phyloP scores from a whole-genome alignment of 2,888 invertebrate genomes.

The Microdon myrmicae region DNA sequence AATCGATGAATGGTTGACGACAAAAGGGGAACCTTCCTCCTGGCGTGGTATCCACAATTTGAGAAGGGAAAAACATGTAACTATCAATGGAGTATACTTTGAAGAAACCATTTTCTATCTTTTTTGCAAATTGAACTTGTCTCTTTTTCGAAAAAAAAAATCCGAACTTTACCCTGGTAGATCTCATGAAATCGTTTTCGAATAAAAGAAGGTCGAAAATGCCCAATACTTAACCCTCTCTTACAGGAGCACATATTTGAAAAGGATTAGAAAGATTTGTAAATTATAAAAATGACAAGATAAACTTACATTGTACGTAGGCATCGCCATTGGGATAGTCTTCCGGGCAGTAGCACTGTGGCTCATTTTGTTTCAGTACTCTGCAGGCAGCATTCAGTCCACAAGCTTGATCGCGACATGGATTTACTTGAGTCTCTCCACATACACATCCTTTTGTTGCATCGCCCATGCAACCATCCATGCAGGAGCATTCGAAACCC shows the following conservation, averaged over 20 bases:
- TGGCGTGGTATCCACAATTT: too few relatives aligned
- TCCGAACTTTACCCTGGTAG: too few relatives aligned
- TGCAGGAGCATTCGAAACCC: conserved; percentile 85
- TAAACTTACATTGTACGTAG: conserved; percentile 82
- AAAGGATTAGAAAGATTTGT: conserved; percentile 2
- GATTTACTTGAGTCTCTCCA: conserved; percentile 73
- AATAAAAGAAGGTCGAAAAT: neutral
- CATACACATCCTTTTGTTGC: conserved; percentile 84
- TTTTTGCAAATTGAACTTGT: too few relatives aligned
- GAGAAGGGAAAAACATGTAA: too few relatives aligned
- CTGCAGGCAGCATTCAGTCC: conserved; percentile 86
- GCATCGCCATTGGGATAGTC: conserved; percentile 87
- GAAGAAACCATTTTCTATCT: too few relatives aligned
- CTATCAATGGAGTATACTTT: too few relatives aligned
- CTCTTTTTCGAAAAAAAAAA: too few relatives aligned
- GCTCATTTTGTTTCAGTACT: conserved; percentile 73
- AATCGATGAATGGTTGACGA: too few relatives aligned
- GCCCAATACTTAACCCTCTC: neutral
- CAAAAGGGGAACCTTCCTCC: too few relatives aligned
- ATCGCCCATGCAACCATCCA: conserved; percentile 83
- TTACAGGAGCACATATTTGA: neutral
- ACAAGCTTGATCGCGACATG: conserved; percentile 83
- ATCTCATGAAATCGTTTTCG: too few relatives aligned
- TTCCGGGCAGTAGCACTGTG: conserved; percentile 86
- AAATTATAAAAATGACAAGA: neutral